Conservation (phyloP, 2,797 vertebrate species). For the Macropus fuliginosus region DNA sequence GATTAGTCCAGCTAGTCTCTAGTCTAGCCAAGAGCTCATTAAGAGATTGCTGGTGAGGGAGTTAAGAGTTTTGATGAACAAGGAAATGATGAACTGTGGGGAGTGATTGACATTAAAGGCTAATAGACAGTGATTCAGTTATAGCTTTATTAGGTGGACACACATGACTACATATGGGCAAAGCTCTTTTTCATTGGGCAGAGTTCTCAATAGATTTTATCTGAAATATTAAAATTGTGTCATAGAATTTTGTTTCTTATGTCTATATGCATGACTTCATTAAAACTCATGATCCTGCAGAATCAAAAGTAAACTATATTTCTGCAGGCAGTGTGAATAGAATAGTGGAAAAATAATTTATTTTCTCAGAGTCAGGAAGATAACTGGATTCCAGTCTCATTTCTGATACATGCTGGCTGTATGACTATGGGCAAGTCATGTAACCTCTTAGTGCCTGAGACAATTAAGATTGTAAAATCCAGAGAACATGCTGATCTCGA, state of each 20-base stretch:
- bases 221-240: background rate
- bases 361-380: background rate
- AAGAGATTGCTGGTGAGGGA: background rate
- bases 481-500: background rate
- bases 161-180: background rate
- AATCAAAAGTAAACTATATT: background rate
- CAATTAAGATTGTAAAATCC: background rate
- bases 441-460: background rate
- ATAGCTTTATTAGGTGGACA: background rate
- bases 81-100: background rate
- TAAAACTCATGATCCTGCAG: background rate
- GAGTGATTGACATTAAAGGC: background rate
- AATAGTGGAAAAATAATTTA: background rate
- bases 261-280: background rate
- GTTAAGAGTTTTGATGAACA: background rate
- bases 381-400: background rate
- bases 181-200: background rate
- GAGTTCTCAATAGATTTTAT: background rate
- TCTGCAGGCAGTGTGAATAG: background rate
- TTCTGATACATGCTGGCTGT: background rate
- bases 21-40: background rate
- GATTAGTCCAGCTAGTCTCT: background rate
- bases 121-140: background rate
- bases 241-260: background rate
- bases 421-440: background rate